Evolutionary conservation across 2,797 vertebrate genomes (phyloP).

Genomic region (Bucorvus abyssinicus): DNA sequence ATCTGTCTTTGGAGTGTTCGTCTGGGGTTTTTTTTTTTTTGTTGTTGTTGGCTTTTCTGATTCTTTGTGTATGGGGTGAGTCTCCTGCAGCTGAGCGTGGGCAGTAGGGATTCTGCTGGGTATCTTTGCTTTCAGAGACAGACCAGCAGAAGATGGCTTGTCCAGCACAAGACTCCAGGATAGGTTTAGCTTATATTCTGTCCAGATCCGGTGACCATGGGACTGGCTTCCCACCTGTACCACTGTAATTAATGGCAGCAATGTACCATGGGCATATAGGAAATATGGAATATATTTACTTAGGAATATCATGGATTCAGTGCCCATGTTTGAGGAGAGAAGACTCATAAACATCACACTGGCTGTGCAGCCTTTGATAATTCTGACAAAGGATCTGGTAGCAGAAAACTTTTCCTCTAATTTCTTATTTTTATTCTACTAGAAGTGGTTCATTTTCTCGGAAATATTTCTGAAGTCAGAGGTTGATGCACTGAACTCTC

Average conservation of each 20-base stretch:
- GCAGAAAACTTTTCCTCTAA: neutral
- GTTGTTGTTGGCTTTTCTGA: neutral
- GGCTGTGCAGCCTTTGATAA: neutral
- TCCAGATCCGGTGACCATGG: neutral
- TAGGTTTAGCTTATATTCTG: neutral
- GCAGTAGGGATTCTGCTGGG: neutral
- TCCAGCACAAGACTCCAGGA: neutral
- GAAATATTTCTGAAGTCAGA: neutral
- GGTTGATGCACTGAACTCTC: neutral
- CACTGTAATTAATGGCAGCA: neutral
- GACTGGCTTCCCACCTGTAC: neutral
- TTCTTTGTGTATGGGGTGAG: neutral
- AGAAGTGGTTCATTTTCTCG: neutral
- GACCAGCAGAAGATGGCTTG: neutral
- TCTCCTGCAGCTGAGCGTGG: neutral
- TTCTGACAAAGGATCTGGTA: neutral
- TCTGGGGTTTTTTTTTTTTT: rapidly evolving
- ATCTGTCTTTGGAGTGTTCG: neutral
- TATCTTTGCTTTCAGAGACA: neutral
- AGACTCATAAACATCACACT: neutral
- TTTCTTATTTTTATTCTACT: neutral
- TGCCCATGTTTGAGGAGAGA: neutral
- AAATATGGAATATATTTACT: neutral
- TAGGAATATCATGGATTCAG: neutral
- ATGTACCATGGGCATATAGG: neutral